phyloP scores from a whole-genome alignment of 2,113 vertebrate genomes.

The Myrmophylax atrothorax region DNA sequence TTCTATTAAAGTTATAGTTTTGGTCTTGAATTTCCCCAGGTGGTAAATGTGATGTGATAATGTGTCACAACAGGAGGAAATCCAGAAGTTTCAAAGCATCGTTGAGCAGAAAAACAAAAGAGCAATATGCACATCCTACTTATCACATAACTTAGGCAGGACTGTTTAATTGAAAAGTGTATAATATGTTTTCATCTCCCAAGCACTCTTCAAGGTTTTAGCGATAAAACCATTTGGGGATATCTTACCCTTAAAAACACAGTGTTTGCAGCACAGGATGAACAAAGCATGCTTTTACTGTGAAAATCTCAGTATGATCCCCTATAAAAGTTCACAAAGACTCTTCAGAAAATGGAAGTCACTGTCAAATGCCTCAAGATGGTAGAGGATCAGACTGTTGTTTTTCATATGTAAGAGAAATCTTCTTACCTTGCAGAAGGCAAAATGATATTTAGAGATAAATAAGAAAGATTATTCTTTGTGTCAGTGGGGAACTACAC shows the following conservation, averaged over 20 bases:
- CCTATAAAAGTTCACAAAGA: not conserved
- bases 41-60: not conserved
- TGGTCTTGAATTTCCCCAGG: not conserved
- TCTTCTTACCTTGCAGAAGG: not conserved
- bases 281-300: not conserved
- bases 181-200: not conserved
- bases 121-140: not conserved
- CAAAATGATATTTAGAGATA: not conserved
- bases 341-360: not conserved
- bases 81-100: not conserved
- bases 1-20: not conserved
- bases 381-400: not conserved
- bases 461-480: not conserved
- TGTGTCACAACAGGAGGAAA: not conserved
- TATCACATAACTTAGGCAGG: not conserved
- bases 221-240: conserved; percentile 7
- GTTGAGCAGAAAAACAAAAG: not conserved
- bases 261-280: not conserved
- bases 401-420: not conserved
- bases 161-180: conserved; percentile 1
- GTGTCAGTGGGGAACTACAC: not conserved
- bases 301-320: not conserved
- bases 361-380: not conserved
- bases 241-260: not conserved
- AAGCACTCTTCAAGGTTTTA: not conserved